Evolutionary conservation across 2,797 vertebrate species (phyloP).

Genomic region (Oryzias dopingdopingensis): DNA sequence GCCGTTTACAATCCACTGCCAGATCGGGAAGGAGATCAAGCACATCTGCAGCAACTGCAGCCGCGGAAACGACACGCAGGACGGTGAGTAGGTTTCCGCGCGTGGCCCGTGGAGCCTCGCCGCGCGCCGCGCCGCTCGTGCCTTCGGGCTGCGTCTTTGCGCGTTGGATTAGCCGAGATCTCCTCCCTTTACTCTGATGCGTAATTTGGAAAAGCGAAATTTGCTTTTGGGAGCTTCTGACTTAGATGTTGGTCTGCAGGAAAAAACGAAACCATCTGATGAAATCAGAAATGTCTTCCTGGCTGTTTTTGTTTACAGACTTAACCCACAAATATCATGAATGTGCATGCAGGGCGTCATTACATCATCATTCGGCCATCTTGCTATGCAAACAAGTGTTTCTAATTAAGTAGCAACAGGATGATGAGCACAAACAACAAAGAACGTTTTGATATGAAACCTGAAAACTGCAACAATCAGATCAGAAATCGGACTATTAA

Average conservation of each 20-base stretch:
- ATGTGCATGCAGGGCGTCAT: slow-evolving; percentile 51
- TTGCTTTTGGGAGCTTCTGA: no score
- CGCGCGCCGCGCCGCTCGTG: slow-evolving; percentile 17
- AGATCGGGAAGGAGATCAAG: slow-evolving; percentile 98
- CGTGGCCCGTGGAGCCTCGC: slow-evolving; percentile 42
- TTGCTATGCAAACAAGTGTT: slow-evolving; percentile 66
- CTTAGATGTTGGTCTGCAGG: no score
- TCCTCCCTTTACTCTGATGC: not conserved
- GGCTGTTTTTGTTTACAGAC: not conserved
- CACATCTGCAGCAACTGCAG: slow-evolving; percentile 99
- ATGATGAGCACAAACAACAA: slow-evolving; percentile 4
- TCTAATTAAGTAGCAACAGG: slow-evolving; percentile 44
- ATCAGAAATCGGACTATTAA: no score
- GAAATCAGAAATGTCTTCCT: not conserved
- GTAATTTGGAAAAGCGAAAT: no score
- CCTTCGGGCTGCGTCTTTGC: slow-evolving; percentile 4
- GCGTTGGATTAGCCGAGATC: not conserved
- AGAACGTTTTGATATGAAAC: slow-evolving; percentile 10
- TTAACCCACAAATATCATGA: not conserved
- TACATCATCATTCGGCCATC: slow-evolving; percentile 69
- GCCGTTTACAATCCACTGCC: slow-evolving; percentile 95
- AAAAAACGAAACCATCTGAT: not conserved
- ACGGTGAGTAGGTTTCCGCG: slow-evolving; percentile 84
- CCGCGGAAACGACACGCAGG: slow-evolving; percentile 87
- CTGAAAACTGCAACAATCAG: no score